Base-by-base conservation (phyloP, 2,113 vertebrate genomes). In the Hystrix cristata region DNA sequence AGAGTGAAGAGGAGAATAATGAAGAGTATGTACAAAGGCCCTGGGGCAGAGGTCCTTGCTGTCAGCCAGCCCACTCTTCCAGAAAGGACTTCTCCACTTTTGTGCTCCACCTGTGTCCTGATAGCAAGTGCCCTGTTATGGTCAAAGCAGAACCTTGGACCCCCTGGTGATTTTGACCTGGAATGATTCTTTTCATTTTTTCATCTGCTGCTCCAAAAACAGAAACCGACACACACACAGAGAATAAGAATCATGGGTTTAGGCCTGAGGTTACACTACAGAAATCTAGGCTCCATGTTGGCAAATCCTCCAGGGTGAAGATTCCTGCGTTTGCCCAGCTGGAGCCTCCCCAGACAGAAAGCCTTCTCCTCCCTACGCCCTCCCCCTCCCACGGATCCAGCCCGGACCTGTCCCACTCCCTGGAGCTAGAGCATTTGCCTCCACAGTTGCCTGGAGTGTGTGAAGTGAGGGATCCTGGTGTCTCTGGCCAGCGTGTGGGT, bases 331-430 rank as follows among this genome's bases (percentile, higher is more conserved):
- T 65, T 91, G 76, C 85, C 84, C 38, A 91, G 69, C 43, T 93
- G 55, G 87, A 95, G 87, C 85, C 87, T 94, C 90, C 51, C 14
- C 59, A 89, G 84, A 71, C 43, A 93, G 90, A 96, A 94, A 94
- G 43, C 23, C 67, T 90, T 89, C 72, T 96, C 57, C 60, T 82
- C 72, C 82, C 46, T 13, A 27, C 9, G 7, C 67, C 48, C n/a
- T 25, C 43, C 69, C 31, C 18, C 43, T 72, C 38, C 60, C 34
- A 25, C 0, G 2, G 69, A 93, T 97, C 96, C 94, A 97, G 96
- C 96, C 97, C 94, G 81, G 81, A 97, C 97, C 96, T 96, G 96
- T 89, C 71, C 84, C 62, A 21, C 69, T 95, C 96, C 91, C 80
- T 71, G 96, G 83, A 97, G 95, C 29, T 7, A 87, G 79, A 79